Conservation (phyloP, 1,140 invertebrate genomes). For the Rhizoglyphus robini region DNA sequence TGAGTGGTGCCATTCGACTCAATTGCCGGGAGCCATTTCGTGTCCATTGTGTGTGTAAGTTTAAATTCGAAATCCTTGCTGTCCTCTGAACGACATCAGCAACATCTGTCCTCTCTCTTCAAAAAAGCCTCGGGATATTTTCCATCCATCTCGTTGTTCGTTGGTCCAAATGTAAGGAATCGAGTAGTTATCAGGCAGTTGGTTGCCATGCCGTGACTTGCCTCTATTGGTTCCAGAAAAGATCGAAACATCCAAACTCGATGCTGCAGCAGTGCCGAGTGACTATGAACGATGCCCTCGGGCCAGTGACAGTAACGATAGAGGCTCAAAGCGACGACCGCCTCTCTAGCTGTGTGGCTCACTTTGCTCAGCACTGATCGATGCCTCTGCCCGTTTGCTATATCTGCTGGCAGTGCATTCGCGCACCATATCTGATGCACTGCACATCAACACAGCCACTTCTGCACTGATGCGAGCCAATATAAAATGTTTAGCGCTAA, state of each 20-base stretch:
- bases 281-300: neutral
- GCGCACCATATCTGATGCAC: too few relatives aligned
- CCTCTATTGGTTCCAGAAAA: neutral
- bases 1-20: neutral
- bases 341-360: too few relatives aligned
- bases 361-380: too few relatives aligned
- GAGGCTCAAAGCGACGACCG: too few relatives aligned
- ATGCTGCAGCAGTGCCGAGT: neutral
- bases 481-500: too few relatives aligned
- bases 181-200: neutral
- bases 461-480: too few relatives aligned
- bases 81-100: neutral
- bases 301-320: too few relatives aligned
- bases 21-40: neutral
- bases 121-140: neutral
- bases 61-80: constrained; percentile 11
- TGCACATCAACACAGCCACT: too few relatives aligned
- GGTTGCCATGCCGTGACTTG: neutral
- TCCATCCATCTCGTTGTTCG: neutral
- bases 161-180: constrained; percentile 3
- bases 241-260: constrained; percentile 7
- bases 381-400: too few relatives aligned
- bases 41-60: neutral
- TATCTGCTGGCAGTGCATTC: too few relatives aligned
- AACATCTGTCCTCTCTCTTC: constrained; percentile 8